Conservation (phyloP, 2,888 invertebrate species). For the Agrochola macilenta region DNA sequence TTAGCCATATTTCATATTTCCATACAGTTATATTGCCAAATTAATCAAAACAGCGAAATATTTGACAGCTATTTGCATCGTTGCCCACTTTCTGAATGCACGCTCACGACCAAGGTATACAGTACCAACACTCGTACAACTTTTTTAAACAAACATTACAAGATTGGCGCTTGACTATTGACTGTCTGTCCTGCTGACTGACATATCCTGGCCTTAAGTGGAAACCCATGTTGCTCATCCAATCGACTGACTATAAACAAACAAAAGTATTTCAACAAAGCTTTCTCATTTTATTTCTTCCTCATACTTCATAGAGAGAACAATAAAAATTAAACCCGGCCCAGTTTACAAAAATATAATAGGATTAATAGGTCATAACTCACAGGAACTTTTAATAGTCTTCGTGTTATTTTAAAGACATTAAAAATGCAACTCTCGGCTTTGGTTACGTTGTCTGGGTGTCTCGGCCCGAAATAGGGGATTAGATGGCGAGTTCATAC, state of each 20-base stretch:
- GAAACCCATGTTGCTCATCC: conserved; percentile 21
- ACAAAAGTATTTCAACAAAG: conserved; percentile 28
- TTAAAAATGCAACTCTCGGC: conserved; percentile 48
- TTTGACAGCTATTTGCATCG: too few relatives aligned
- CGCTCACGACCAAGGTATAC: too few relatives aligned
- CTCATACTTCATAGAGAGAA: conserved; percentile 59
- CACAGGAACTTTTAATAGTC: conserved; percentile 56
- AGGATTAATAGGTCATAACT: conserved; percentile 64
- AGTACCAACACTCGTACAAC: neutral
- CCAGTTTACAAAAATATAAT: conserved; percentile 54
- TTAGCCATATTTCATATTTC: too few relatives aligned
- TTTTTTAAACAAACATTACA: conserved; percentile 20
- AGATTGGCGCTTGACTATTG: neutral
- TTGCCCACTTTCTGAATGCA: too few relatives aligned
- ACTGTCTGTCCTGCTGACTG: conserved; percentile 4
- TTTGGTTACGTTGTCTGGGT: conserved; percentile 27
- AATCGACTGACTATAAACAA: conserved; percentile 30
- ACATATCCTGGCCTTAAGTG: conserved; percentile 39
- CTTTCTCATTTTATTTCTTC: conserved; percentile 55
- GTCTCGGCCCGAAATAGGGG: conserved; percentile 48
- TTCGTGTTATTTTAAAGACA: conserved; percentile 47
- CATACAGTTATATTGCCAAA: too few relatives aligned
- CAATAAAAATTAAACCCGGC: conserved; percentile 54
- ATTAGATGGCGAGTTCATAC: conserved; percentile 25
- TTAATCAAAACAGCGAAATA: too few relatives aligned